Evolutionary conservation across 2,888 invertebrate genomes (phyloP).

Genomic region (Thumatha senex): DNA sequence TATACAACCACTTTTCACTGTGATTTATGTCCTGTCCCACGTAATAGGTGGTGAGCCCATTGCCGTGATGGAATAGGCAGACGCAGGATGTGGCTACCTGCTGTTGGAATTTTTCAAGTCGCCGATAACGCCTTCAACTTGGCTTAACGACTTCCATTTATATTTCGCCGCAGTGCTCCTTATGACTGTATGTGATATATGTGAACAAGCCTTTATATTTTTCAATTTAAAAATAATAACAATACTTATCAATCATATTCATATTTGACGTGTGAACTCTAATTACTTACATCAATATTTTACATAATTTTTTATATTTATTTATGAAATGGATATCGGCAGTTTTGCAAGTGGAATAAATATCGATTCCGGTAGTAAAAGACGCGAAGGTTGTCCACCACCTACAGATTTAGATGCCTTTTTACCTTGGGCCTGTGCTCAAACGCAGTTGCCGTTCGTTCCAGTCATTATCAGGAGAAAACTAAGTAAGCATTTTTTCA

Average conservation of each 20-base stretch:
- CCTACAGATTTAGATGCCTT: conserved; percentile 3
- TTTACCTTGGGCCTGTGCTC: conserved; percentile 7
- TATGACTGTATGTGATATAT: too few relatives aligned
- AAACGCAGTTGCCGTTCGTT: not conserved
- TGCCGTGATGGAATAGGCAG: too few relatives aligned
- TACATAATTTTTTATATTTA: not conserved
- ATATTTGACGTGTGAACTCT: not conserved
- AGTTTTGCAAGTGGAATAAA: not conserved
- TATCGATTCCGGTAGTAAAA: not conserved
- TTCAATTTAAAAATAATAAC: not conserved
- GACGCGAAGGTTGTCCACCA: not conserved
- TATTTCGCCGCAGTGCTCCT: too few relatives aligned
- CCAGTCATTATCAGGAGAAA: not conserved
- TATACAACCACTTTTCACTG: too few relatives aligned
- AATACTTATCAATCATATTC: not conserved
- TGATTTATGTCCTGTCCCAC: too few relatives aligned
- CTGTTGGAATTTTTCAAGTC: too few relatives aligned
- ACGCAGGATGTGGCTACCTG: too few relatives aligned
- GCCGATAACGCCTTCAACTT: too few relatives aligned
- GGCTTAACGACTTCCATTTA: too few relatives aligned
- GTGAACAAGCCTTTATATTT: not conserved
- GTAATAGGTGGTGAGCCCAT: too few relatives aligned
- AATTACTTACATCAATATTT: not conserved
- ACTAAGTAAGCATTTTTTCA: conserved; percentile 1
- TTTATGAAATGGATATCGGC: not conserved